Base-by-base conservation (phyloP, 2,113 vertebrate genomes). In the Pomatorhinus ruficollis region DNA sequence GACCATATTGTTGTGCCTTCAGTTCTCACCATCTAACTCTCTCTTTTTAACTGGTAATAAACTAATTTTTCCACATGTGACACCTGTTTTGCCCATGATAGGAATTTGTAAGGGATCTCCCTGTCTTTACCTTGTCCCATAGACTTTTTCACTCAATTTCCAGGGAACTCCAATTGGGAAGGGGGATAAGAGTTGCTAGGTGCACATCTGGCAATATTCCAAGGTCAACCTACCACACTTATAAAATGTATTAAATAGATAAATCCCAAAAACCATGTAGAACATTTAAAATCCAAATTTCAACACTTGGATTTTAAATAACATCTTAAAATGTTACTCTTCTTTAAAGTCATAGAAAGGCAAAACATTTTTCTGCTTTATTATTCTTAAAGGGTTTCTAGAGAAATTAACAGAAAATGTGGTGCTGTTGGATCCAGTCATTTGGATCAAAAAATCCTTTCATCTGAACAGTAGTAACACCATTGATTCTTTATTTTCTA, bases 71-170 rank as follows among this genome's bases (percentile, higher is more conserved):
- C 17, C 33, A 10, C 33, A 8, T 5, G 3, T 49, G 12, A 79
- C 40, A 33, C 4, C 15, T 45, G 1, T 45, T 84, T 53, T 65
- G 6, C 27, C 10, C 21, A 6, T 66, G 13, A 57, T 35, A 28
- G 4, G 31, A 35, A 40, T 44, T 88, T 59, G 6, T 45, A 54
- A 79, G 5, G 23, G 10, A 49, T 54, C 2, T 42, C n/a, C 8
- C 21, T 69, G 24, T 44, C 12, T 77, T 68, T 66, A 47, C 37
- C 7, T 78, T 0, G 0, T 18, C 15, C 23, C 9, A n/a, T 0
- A 0, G 59, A 13, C 1, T 65, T 69, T 90, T 82, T 35, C 20
- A n/a, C n/a, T 22, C 44, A 61, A 3, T 52, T 82, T 75, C 3
- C 22, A 33, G 2, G 2, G 12, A 65, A 14, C 0, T 82, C 21